Base-by-base conservation (phyloP, 64 coral and sea anemone genomes). In the Catalaphyllia jardinei region DNA sequence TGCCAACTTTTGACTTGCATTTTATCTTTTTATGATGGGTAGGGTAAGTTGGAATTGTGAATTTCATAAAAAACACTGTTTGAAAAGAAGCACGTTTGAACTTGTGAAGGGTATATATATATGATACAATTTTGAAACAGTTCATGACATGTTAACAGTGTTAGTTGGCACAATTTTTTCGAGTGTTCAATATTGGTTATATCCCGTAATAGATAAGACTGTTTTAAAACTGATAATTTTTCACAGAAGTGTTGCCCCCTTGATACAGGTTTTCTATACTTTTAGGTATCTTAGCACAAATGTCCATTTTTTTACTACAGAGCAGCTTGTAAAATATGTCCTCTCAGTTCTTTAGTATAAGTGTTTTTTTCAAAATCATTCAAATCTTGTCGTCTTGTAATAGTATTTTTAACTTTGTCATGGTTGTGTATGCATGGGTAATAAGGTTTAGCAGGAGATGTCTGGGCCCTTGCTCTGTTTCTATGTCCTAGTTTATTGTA, bases 121-220 rank as follows among this genome's bases (percentile, higher is more conserved):
- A 24, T 69, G 62, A 69, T 85, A 67, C 81, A 85, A 50, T 24
- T 46, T 71, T 85, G 81, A 85, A 85, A 85, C 81, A 52, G 81
- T 85, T 69, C 80, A 77, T 49, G 18, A 10, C 39, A 77, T 4
- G 38, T 18, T 24, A 77, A 51, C 9, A 42, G 15, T 50, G 22
- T n/a, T 24, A 12, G 18, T 77, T 46, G 35, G 17, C 33, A 46
- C 16, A 24, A 24, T 18, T 24, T 24, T 49, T 18, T 42, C 10
- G 49, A 77, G 5, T 50, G 74, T 20, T 15, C 8, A 30, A 14
- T 8, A 15, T 57, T 67, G 15, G 63, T 19, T 69, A 9, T 69
- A 57, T 57, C 54, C 54, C 15, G 0, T 57, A 57, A 57, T 57
- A 57, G 15, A 57, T 57, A 16, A 0, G 15, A 57, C 54, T 57